These are phyloP conservation scores for Cerastis rubricosa DNA, from an alignment of 2,888 invertebrate genomes.

Conservation along the genomic window DNA sequence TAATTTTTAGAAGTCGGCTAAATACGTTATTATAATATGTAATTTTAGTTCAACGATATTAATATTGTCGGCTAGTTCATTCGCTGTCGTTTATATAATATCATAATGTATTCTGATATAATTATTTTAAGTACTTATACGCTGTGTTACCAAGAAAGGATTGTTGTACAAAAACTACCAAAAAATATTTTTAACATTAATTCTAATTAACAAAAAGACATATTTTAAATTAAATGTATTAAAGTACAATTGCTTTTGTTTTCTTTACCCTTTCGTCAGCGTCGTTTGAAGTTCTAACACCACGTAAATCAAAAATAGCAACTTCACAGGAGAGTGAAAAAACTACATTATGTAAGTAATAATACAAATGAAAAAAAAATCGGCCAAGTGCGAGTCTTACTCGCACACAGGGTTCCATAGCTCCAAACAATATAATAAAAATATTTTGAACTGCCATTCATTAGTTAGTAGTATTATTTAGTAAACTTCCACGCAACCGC, in stretches of 20 bases:
- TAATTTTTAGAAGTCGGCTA: neutral
- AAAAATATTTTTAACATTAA: neutral
- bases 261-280: constrained; percentile 8
- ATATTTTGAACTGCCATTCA: no score
- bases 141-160: neutral
- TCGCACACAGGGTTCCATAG: no score
- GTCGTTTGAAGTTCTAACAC: no score
- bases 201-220: neutral
- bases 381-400: no score
- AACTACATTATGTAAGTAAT: no score
- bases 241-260: constrained; percentile 28
- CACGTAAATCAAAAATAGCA: no score
- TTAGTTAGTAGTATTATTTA: no score
- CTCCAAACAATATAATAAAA: no score
- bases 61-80: neutral
- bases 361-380: no score
- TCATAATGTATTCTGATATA: neutral
- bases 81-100: neutral
- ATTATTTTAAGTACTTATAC: neutral
- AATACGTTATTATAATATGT: neutral
- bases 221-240: neutral
- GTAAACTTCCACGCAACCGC: no score
- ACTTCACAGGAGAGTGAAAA: no score
- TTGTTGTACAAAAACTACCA: neutral
- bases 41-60: neutral